phyloP scores from a whole-genome alignment of 2,797 vertebrate species.

The Enteromius thamalakanensis region DNA sequence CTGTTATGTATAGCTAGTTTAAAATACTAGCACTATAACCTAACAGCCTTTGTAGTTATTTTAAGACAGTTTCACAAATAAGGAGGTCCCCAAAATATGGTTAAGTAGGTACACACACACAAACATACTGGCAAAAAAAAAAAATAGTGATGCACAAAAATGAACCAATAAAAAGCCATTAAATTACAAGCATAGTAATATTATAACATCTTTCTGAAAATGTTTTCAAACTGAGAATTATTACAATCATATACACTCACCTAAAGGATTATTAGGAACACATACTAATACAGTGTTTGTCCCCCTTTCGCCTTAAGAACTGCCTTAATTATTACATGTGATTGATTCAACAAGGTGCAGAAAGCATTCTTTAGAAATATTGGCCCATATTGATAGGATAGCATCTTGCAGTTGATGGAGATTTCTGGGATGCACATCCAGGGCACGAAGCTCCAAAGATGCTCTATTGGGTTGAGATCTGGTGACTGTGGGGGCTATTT shows the following conservation, averaged over 20 bases:
- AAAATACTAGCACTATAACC: not conserved
- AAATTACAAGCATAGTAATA: not conserved
- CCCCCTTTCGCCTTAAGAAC: too few relatives aligned
- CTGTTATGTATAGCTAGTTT: not conserved
- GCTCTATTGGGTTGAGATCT: too few relatives aligned
- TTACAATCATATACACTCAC: not conserved
- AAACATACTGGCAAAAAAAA: constrained; percentile 1
- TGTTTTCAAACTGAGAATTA: not conserved
- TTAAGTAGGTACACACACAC: not conserved
- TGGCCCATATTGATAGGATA: too few relatives aligned
- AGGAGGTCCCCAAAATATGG: not conserved
- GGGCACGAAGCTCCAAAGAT: too few relatives aligned
- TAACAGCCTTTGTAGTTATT: not conserved
- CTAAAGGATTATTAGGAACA: too few relatives aligned
- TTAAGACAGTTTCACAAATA: not conserved
- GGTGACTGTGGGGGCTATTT: too few relatives aligned
- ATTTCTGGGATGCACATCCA: too few relatives aligned
- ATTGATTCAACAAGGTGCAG: too few relatives aligned
- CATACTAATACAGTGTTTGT: too few relatives aligned
- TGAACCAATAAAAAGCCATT: not conserved
- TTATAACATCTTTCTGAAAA: not conserved
- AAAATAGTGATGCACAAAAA: not conserved
- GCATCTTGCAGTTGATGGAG: too few relatives aligned
- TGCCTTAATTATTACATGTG: too few relatives aligned
- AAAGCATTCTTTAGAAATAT: too few relatives aligned